Percentiles rank a stretch among this genome's conserved stretches.
Conservation (phyloP, 2,888 invertebrate genomes). For the Prosopocoilus inquinatus region DNA sequence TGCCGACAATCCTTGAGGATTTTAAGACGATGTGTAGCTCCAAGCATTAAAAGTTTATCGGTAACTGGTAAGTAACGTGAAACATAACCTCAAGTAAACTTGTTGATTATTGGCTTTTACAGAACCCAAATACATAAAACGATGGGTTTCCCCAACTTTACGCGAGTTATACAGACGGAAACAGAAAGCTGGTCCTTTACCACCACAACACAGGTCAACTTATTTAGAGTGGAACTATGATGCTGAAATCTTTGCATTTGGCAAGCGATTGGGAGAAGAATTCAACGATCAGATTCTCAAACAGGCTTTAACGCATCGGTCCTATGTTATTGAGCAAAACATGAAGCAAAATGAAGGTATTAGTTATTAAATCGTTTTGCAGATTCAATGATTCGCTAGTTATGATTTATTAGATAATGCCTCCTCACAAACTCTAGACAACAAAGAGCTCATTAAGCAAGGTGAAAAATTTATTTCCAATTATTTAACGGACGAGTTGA, state of each 20-base stretch:
- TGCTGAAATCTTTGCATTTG: constrained; percentile 86
- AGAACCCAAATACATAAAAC: constrained; percentile 36
- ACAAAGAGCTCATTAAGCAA: constrained; percentile 63
- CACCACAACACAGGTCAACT: constrained; percentile 56
- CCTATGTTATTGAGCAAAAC: constrained; percentile 72
- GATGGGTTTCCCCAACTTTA: constrained; percentile 72
- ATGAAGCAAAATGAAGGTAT: constrained; percentile 47
- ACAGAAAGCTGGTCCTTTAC: constrained; percentile 56
- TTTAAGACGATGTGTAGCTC: too few species aligned
- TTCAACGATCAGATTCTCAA: constrained; percentile 70
- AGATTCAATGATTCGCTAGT: neutral
- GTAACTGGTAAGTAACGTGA: too few species aligned
- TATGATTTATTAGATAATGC: neutral
- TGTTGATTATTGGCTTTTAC: neutral
- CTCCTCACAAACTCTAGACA: constrained; percentile 52
- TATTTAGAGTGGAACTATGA: constrained; percentile 86
- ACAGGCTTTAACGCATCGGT: constrained; percentile 76
- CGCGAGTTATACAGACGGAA: constrained; percentile 61
- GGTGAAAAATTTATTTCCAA: constrained; percentile 67
- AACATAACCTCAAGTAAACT: too few species aligned
- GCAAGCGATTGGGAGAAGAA: constrained; percentile 78
- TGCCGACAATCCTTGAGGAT: neutral
- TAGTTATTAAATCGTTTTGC: neutral
- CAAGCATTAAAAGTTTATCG: too few species aligned
- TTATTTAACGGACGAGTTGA: constrained; percentile 62